These are phyloP conservation scores for Cryptoblepharus egeriae DNA, from an alignment of 2,797 vertebrate genomes.

Conservation along the genomic window DNA sequence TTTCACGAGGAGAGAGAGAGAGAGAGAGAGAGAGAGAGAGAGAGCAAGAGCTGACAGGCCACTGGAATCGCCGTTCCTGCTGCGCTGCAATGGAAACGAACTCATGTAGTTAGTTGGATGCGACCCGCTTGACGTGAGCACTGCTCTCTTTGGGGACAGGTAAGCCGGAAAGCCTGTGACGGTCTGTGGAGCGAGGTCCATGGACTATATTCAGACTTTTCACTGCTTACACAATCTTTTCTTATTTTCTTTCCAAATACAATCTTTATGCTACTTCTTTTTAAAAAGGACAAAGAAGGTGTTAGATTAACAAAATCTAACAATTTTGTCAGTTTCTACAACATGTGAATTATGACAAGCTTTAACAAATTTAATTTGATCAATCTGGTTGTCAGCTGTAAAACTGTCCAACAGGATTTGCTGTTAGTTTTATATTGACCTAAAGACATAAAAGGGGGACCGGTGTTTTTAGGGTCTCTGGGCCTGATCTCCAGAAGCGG, in stretches of 20 bases:
- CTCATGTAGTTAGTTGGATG: not conserved
- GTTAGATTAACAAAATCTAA: too few species aligned
- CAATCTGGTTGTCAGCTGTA: not conserved
- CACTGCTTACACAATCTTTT: not conserved
- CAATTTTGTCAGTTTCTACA: not conserved
- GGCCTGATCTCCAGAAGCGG: constrained; percentile 32
- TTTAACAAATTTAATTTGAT: not conserved
- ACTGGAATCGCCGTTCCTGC: too few species aligned
- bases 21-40: too few species aligned
- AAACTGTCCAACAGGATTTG: not conserved
- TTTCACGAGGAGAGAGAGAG: not conserved
- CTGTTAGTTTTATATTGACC: constrained; percentile 9
- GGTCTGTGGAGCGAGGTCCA: not conserved
- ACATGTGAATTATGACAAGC: too few species aligned
- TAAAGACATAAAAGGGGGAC: constrained; percentile 8
- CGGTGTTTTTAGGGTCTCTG: constrained; percentile 41
- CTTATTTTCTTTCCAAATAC: not conserved
- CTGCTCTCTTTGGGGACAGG: not conserved
- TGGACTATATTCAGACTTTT: not conserved
- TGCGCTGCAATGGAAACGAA: not conserved
- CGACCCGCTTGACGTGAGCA: not conserved
- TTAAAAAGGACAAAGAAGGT: not conserved
- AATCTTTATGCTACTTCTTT: not conserved
- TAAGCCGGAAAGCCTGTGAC: not conserved
- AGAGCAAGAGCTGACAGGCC: not conserved